Base-by-base conservation (phyloP, 1,140 invertebrate species). In the Drosophila kikkawai region DNA sequence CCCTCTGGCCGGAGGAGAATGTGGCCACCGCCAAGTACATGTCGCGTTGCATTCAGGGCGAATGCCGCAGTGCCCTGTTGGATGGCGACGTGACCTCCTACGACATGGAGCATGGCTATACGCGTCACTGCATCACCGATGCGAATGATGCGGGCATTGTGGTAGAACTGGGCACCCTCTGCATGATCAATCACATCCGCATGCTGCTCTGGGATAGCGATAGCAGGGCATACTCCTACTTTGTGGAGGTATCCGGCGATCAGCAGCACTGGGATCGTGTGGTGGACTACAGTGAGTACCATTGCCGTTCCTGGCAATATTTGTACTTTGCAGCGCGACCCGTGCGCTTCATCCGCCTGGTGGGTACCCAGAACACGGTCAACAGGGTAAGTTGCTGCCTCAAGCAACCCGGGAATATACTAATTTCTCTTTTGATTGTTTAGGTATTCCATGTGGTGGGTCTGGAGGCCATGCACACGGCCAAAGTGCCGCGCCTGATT, bases 171-270 rank as follows among this genome's bases (percentile, higher is more conserved):
- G 96, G 96, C 57, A 96, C 95, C 47, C 96, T 97, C 61, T 97
- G 95, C 91, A 99, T 99, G 87, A 95, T 99, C 74, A 99, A 99
- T 94, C 96, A 98, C 87, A 95, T 99, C 50, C 95, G 96, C 80
- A 95, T 99, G 95, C 94, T 99, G 51, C 94, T 99, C 1, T 99
- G 98, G 98, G 98, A 99, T 94, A 94, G 96, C 81, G 98, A 99
- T 93, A 95, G 96, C 88, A 96, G 98, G 68, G 98, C 98, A 3
- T 99, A 99, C 94, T 98, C 98, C 0, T 99, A 99, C 93, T 99
- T 96, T 90, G 96, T 99, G 69, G 98, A 99, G 93, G 97, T 99
- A 12, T 99, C 98, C 1, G 97, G 99, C 94, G 97, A 99, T 95
- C 96, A 98, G 93, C 97, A 97, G 93, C 97, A 99, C 93, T 99